phyloP scores from a whole-genome alignment of 2,888 invertebrate species.

The Clepsis dumicolana region DNA sequence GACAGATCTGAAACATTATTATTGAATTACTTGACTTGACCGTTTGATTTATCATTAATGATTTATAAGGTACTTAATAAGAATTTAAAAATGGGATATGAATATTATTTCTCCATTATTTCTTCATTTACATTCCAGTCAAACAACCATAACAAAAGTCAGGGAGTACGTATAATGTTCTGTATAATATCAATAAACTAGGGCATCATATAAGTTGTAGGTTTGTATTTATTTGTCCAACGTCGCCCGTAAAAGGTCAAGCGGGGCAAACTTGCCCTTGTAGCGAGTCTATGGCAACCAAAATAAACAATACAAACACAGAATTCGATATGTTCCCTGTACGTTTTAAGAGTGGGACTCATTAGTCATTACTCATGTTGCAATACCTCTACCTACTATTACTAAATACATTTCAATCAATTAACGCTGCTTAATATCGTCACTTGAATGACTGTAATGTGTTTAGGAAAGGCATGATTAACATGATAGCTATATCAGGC shows the following conservation, averaged over 20 bases:
- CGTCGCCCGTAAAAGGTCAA: not conserved
- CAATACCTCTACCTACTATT: conserved; percentile 14
- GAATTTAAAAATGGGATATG: too few relatives aligned
- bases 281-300: not conserved
- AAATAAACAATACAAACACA: not conserved
- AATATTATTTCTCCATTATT: too few relatives aligned
- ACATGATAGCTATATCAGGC: conserved; percentile 27
- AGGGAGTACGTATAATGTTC: too few relatives aligned
- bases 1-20: too few relatives aligned
- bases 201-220: not conserved
- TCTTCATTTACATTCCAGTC: too few relatives aligned
- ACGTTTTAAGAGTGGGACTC: too few relatives aligned
- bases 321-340: not conserved
- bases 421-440: conserved; percentile 4
- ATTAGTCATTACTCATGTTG: not conserved
- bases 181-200: not conserved
- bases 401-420: conserved; percentile 5
- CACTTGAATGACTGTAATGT: conserved; percentile 22
- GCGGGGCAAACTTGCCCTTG: not conserved
- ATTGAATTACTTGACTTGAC: too few relatives aligned
- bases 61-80: too few relatives aligned
- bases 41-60: too few relatives aligned
- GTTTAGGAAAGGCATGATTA: conserved; percentile 35
- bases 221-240: not conserved
- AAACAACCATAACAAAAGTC: too few relatives aligned